Conservation (phyloP, 2,113 vertebrate genomes). For the Rhodinocichla rosea region DNA sequence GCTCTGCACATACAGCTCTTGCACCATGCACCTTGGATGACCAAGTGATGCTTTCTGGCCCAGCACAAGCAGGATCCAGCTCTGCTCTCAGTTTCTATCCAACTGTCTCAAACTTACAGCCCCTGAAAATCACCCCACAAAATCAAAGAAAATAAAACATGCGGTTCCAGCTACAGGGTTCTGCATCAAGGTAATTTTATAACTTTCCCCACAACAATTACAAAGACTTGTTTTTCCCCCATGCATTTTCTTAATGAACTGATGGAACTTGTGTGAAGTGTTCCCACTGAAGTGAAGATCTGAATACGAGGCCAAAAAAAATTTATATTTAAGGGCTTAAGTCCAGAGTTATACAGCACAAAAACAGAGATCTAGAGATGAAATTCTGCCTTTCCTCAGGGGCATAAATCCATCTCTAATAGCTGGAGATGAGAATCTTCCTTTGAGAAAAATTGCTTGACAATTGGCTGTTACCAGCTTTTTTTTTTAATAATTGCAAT, state of each 20-base stretch:
- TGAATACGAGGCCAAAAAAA: not conserved
- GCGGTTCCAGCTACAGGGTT: not conserved
- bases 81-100: not conserved
- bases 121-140: not conserved
- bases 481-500: not conserved
- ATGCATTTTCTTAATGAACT: not conserved
- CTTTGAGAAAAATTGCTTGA: not conserved
- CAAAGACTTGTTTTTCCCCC: fast-evolving
- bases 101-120: not conserved
- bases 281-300: not conserved
- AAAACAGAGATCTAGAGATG: not conserved
- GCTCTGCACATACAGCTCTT: not conserved
- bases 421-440: not conserved
- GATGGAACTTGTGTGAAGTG: not conserved
- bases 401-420: not conserved
- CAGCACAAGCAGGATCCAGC: not conserved
- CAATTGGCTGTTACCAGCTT: not conserved
- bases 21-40: not conserved
- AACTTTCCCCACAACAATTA: not conserved
- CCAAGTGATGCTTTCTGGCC: not conserved
- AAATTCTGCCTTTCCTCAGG: not conserved
- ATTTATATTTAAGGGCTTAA: not conserved
- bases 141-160: not conserved
- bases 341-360: not conserved
- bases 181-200: not conserved